Base-by-base conservation (phyloP, 92 coral and sea anemone genomes). In the Palythoa grandiflora region DNA sequence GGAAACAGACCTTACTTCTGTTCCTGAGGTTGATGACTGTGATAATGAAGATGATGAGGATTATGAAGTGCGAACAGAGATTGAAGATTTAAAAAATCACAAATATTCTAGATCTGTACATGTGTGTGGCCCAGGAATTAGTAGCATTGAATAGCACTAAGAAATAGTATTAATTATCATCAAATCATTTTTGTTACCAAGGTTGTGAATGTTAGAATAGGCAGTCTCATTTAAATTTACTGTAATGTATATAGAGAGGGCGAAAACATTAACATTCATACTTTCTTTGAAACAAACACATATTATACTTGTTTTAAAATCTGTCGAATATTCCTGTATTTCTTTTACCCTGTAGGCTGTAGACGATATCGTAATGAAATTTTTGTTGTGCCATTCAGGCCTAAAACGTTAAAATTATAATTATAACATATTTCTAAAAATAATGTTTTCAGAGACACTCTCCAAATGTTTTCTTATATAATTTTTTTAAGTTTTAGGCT, bases 161-260 rank as follows among this genome's bases (percentile, higher is more conserved):
- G 35, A 65, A 65, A 57, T 1, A 44, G 48, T 44, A 44, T 44
- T n/a, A 65, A 65, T 65, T 65, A 65, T 65, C 71, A 6, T 65
- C 71, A 65, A 65, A 65, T 65, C 71, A 65, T 65, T 65, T 65
- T 65, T 65, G 21, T 65, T 16, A 65, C 71, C 71, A 65, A 65
- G 21, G 21, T 16, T 19, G 35, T 16, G 71, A 20, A 65, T 55
- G 0, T 55, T 11, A 16, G 63, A 55, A 10, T 10, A 16, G 63
- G 63, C 1, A 55, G 15, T 55, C 63, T 55, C 63, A 55, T 55
- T 55, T 55, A 55, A 16, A 16, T 55, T 55, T 10, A 55, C 63
- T 55, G 2, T 55, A 55, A 10, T 55, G 9, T 10, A 55, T 55
- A 55, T 55, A 10, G 13, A 52, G 59, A 52, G 59, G 9, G 13